Conservation (phyloP, 2,888 invertebrate genomes). For the Dyspetes luteomarginatus region DNA sequence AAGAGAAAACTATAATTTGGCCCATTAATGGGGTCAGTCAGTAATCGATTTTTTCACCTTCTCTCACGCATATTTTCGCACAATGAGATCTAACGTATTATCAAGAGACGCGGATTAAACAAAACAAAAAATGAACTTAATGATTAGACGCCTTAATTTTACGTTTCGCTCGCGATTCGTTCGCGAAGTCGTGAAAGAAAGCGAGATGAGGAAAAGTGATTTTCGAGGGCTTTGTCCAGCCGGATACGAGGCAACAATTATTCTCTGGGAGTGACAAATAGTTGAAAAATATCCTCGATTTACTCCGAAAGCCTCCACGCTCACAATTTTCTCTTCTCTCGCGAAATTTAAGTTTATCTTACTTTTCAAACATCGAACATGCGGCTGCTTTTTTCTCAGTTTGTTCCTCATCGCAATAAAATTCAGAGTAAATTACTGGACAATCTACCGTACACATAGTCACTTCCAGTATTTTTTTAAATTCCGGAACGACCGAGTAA, state of each 20-base stretch:
- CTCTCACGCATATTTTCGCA: constrained; percentile 40
- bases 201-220: background rate
- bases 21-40: too few species aligned
- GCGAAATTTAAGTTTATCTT: background rate
- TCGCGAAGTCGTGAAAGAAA: constrained; percentile 9
- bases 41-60: background rate
- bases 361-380: constrained; percentile 60
- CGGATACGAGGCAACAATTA: constrained; percentile 7
- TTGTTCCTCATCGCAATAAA: constrained; percentile 26
- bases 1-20: too few species aligned
- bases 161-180: constrained; percentile 39
- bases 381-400: constrained; percentile 29
- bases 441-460: constrained; percentile 39
- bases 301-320: constrained; percentile 1
- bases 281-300: background rate
- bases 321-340: background rate
- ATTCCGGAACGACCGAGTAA: constrained; percentile 34
- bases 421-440: constrained; percentile 39
- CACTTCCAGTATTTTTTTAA: background rate
- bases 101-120: background rate
- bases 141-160: constrained; percentile 47
- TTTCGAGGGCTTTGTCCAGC: background rate
- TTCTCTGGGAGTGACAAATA: background rate
- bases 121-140: background rate
- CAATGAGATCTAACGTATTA: constrained; percentile 58